Base-by-base conservation (phyloP, 2,113 vertebrate species). In the Pyxicephalus adspersus region DNA sequence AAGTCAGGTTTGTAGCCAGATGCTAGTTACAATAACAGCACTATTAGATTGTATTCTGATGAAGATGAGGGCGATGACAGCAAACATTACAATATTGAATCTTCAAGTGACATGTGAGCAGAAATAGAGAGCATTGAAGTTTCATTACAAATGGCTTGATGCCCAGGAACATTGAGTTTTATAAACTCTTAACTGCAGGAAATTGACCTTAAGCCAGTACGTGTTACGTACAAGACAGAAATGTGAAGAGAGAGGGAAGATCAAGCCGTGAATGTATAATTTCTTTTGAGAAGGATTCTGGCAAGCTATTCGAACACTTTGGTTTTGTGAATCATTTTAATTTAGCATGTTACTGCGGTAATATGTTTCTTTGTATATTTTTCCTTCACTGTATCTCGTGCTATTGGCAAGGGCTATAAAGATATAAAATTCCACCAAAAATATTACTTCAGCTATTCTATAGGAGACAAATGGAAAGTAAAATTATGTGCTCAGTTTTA, bases 81-180 rank as follows among this genome's bases (percentile, higher is more conserved):
- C 65, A 58, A 55, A 73, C 64, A 75, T 82, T 82, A 82, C 31
- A 65, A 65, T 75, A 75, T 75, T 82, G 60, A 82, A 66, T 82
- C 68, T 73, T 54, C 61, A 38, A 52, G 55, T 73, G 79, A 81
- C 79, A 81, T 81, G 50, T 31, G 70, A 82, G 70, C 23, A 65
- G n/a, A 64, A 75, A 82, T 65, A 75, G 26, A 66, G 70, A 25
- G 45, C 60, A 66, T 64, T 75, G 80, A 82, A 75, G 51, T 75
- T 57, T 66, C n/a, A 55, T 75, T 77, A 65, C 64, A 58, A 26
- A 66, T 82, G 80, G 80, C 80, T 38, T 18, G 5, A 1, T 58
- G 80, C 80, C 80, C 80, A 82, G 70, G 61, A 82, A 82, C 80
- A 75, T 82, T 82, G 70, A 66, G 61, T 74, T 82, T 82, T 82